phyloP scores from a whole-genome alignment of 2,888 invertebrate genomes.

The Hecatera dysodea region DNA sequence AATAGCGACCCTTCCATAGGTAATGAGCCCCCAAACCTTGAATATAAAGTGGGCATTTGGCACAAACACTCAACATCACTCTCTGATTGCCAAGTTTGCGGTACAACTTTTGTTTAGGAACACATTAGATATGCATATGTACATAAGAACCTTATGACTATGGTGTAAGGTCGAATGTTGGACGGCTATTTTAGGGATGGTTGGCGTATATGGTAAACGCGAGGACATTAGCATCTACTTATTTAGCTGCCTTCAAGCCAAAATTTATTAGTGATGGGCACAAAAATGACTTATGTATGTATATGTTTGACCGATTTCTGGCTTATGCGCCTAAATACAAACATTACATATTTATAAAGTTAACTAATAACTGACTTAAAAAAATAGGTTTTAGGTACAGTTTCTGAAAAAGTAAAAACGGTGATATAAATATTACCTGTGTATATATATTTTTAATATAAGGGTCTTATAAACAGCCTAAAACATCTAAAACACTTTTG shows the following conservation, averaged over 20 bases:
- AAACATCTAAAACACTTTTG: not conserved
- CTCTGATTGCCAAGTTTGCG: conserved; percentile 63
- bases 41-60: conserved; percentile 66
- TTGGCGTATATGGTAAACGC: conserved; percentile 22
- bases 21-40: conserved; percentile 61
- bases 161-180: conserved; percentile 29
- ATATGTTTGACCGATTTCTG: not conserved
- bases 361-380: no score
- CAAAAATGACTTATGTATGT: conserved; percentile 12
- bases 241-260: conserved; percentile 31
- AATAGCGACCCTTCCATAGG: conserved; percentile 56
- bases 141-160: conserved; percentile 15
- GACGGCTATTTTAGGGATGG: not conserved
- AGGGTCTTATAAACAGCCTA: no score
- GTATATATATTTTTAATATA: not conserved
- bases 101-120: conserved; percentile 55
- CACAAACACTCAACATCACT: conserved; percentile 63
- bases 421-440: not conserved
- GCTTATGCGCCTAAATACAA: not conserved
- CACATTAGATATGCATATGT: conserved; percentile 39
- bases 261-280: conserved; percentile 28
- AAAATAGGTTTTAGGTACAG: no score
- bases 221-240: conserved; percentile 42
- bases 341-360: no score
- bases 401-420: no score